A percentile compares a stretch with the other conserved stretches of the same genome.
These are phyloP conservation scores for Artibeus lituratus DNA, from an alignment of 2,797 vertebrate species.

Conservation along the genomic window DNA sequence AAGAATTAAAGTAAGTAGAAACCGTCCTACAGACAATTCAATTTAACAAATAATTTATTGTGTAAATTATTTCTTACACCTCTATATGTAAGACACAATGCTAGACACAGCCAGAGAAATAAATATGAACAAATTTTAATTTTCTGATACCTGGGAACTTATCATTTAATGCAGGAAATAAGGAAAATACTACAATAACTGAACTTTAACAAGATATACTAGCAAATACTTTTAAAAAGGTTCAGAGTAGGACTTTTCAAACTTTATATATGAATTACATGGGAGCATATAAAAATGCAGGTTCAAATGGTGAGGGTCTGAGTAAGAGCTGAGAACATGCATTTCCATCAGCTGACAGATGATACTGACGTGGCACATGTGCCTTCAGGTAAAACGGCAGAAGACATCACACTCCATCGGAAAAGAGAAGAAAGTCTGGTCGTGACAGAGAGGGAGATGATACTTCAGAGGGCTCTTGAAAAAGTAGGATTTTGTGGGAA, in stretches of 20 bases:
- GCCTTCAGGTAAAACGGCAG: not conserved
- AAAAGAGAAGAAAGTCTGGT: not conserved
- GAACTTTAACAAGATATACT: not conserved
- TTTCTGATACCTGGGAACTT: not conserved
- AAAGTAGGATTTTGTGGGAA: not conserved
- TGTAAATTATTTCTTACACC: not conserved
- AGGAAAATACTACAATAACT: not conserved
- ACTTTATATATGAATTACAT: not conserved
- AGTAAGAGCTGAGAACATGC: not conserved
- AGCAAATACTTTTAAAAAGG: not conserved
- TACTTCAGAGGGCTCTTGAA: not conserved
- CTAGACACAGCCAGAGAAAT: not conserved
- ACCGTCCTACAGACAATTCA: not conserved
- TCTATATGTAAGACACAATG: not conserved
- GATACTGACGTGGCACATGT: not conserved
- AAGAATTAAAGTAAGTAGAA: constrained; percentile 23
- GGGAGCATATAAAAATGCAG: not conserved
- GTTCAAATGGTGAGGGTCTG: not conserved
- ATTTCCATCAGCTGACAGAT: not conserved
- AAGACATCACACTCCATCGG: not conserved
- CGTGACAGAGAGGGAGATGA: not conserved
- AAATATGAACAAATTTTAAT: not conserved
- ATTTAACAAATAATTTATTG: not conserved
- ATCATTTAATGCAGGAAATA: not conserved
- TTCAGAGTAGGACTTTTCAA: not conserved